phyloP scores from a whole-genome alignment of 2,888 invertebrate genomes.

The Latrodectus hesperus region DNA sequence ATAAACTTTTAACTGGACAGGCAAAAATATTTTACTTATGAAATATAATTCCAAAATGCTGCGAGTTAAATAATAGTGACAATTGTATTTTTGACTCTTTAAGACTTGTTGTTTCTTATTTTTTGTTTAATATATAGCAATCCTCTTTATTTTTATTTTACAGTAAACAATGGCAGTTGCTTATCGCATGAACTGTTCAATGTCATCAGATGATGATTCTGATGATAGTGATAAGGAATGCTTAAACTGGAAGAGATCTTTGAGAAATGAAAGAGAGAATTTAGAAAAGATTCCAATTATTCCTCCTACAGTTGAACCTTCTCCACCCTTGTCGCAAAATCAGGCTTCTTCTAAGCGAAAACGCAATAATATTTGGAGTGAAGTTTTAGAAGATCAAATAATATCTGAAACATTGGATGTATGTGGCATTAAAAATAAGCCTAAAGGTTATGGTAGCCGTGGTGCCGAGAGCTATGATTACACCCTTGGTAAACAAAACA shows the following conservation, averaged over 20 bases:
- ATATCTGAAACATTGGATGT: slow-evolving; percentile 37
- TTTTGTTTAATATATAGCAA: too few relatives aligned
- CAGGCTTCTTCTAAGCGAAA: slow-evolving; percentile 17
- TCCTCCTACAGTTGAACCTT: not conserved
- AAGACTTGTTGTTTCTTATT: too few relatives aligned
- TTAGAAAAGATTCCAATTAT: slow-evolving; percentile 31
- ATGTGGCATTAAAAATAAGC: slow-evolving; percentile 44
- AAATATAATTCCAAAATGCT: too few relatives aligned
- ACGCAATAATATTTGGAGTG: slow-evolving; percentile 52
- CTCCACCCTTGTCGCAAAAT: not conserved
- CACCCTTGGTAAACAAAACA: slow-evolving; percentile 15
- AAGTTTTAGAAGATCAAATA: slow-evolving; percentile 46
- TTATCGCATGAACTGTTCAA: slow-evolving; percentile 18
- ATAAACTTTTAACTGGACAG: too few relatives aligned
- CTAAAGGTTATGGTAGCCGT: slow-evolving; percentile 22
- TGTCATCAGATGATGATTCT: slow-evolving; percentile 42
- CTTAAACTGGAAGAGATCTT: slow-evolving; percentile 42
- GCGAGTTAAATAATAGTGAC: too few relatives aligned
- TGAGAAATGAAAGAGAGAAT: not conserved
- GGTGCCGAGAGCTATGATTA: slow-evolving; percentile 59
- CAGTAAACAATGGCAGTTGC: slow-evolving; percentile 24
- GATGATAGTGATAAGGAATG: slow-evolving; percentile 40
- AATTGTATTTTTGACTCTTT: too few relatives aligned
- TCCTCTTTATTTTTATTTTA: not conserved
- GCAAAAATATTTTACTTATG: too few relatives aligned